Evolutionary conservation across 2,113 vertebrate species (phyloP).

Genomic region (Tenebrosternarchus preto): DNA sequence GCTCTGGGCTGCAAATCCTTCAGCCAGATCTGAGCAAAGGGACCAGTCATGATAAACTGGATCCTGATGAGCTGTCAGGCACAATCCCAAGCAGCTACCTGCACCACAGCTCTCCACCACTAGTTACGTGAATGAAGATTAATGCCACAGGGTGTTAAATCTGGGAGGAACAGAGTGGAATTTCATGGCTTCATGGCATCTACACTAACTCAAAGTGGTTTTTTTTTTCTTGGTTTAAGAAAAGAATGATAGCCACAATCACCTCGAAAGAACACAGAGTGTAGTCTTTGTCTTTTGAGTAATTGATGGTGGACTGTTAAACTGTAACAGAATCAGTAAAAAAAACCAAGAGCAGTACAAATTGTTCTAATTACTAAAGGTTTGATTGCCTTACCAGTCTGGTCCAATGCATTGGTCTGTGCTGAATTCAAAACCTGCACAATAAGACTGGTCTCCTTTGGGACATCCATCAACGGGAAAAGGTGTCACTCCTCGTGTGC

Average conservation of each 20-base stretch:
- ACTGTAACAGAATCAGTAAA: not conserved
- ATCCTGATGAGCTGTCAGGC: no score
- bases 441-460: conserved; percentile 89
- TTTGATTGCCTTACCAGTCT: conserved; percentile 80
- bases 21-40: conserved; percentile 56
- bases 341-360: not conserved
- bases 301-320: not conserved
- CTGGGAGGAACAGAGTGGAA: not conserved
- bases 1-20: conserved; percentile 42
- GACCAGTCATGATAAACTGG: conserved; percentile 57
- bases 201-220: conserved; percentile 8
- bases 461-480: conserved; percentile 95
- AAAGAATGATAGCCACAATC: not conserved
- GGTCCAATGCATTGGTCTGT: conserved; percentile 85
- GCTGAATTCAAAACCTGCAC: conserved; percentile 85
- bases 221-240: not conserved
- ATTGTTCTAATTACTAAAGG: conserved; percentile 29
- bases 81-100: not conserved
- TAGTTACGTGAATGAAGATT: conserved; percentile 15
- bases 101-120: not conserved
- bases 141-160: conserved; percentile 5
- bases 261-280: not conserved
- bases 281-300: not conserved
- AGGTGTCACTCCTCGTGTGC: conserved; percentile 84
- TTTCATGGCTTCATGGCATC: not conserved